Evolutionary conservation across 2,113 vertebrate genomes (phyloP).

Genomic region (Myocastor coypus): DNA sequence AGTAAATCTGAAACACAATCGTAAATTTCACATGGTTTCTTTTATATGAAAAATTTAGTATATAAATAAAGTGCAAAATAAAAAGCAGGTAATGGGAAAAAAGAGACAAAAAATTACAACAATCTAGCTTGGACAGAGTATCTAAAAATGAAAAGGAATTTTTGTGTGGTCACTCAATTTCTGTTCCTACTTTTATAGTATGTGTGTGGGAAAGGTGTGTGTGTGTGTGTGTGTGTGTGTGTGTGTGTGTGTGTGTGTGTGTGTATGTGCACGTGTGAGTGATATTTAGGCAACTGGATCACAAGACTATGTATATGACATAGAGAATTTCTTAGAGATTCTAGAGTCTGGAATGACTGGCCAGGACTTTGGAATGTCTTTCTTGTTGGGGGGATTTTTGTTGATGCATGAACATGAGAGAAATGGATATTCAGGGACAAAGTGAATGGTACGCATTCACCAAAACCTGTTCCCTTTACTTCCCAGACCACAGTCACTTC

Average conservation of each 20-base stretch:
- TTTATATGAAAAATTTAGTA: neutral
- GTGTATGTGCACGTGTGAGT: neutral
- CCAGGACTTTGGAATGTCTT: neutral
- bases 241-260: neutral
- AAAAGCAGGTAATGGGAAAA: neutral
- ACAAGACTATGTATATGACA: neutral
- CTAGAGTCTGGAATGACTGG: neutral
- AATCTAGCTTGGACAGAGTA: neutral
- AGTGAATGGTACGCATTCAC: neutral
- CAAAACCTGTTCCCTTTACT: conserved; percentile 3
- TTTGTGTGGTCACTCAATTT: neutral
- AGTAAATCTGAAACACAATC: neutral
- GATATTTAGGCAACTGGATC: neutral
- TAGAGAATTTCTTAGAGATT: neutral
- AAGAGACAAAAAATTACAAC: neutral
- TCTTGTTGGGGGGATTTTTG: neutral
- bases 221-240: neutral
- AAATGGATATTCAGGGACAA: conserved; percentile 14
- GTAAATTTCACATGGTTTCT: neutral
- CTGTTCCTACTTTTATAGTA: neutral
- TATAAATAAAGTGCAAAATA: neutral
- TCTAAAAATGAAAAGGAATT: neutral
- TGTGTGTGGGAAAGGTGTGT: neutral
- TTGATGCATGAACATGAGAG: neutral
- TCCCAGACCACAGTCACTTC: neutral